Conservation (phyloP, 2,113 vertebrate species). For the Tachuris rubrigastra region DNA sequence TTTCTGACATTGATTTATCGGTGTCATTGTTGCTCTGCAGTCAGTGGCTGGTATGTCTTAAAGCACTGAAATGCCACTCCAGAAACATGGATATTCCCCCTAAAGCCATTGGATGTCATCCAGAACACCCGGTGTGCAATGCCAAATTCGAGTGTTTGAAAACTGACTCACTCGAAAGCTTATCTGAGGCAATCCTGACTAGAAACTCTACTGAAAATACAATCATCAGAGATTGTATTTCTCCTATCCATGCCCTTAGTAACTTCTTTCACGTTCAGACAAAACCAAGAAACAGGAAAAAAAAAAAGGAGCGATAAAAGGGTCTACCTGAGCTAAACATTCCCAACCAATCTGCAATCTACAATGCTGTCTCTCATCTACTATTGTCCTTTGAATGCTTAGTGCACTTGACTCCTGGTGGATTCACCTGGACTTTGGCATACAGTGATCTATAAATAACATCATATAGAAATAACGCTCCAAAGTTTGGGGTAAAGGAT, state of each 20-base stretch:
- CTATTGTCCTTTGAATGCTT: not conserved
- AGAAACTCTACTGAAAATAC: not conserved
- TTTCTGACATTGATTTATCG: not conserved
- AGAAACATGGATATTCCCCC: not conserved
- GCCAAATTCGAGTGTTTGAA: not conserved
- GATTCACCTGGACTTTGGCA: not conserved
- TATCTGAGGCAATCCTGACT: not conserved
- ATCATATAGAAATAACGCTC: not conserved
- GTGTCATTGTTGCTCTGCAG: accelerated
- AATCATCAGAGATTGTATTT: not conserved
- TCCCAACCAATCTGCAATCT: not conserved
- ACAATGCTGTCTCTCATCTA: not conserved
- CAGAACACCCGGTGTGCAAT: not conserved
- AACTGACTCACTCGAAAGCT: not conserved
- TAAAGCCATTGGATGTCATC: not conserved
- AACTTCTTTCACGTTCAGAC: not conserved
- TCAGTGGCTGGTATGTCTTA: not conserved
- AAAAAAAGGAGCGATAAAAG: not conserved
- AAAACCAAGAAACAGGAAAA: not conserved
- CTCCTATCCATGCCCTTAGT: not conserved
- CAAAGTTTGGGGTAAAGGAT: not conserved
- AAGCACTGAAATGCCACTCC: not conserved
- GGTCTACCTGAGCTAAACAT: not conserved
- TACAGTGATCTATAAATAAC: not conserved
- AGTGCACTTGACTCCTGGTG: not conserved